Conservation (phyloP, 2,797 vertebrate genomes). For the Sebastes minor region DNA sequence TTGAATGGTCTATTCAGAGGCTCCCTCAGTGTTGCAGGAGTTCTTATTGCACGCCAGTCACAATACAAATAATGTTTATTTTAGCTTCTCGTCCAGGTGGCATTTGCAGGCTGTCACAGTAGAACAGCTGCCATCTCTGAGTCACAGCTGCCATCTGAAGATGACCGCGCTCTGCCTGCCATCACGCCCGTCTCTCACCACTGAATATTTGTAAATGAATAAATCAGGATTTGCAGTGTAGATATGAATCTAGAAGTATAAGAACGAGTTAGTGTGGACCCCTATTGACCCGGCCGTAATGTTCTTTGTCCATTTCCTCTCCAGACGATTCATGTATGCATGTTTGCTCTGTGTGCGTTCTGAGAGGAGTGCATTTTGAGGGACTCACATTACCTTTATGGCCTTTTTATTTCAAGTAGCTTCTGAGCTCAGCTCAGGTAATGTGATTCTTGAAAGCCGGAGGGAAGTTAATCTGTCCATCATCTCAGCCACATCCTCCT, state of each 20-base stretch:
- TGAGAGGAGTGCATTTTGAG: slow-evolving; percentile 59
- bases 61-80: slow-evolving; percentile 56
- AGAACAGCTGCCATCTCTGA: slow-evolving; percentile 57
- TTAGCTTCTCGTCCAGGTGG: slow-evolving; percentile 64
- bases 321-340: slow-evolving; percentile 28
- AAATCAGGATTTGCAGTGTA: slow-evolving; percentile 2
- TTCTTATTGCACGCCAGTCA: slow-evolving; percentile 25
- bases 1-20: slow-evolving; percentile 55
- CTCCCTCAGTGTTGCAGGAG: slow-evolving; percentile 1
- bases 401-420: slow-evolving; percentile 63
- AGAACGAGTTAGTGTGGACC: not conserved
- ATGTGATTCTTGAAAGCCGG: slow-evolving; percentile 64
- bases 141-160: slow-evolving; percentile 63
- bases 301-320: slow-evolving; percentile 49
- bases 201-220: slow-evolving; percentile 41
- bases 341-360: slow-evolving; percentile 52
- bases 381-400: slow-evolving; percentile 75
- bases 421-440: slow-evolving; percentile 55
- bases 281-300: slow-evolving; percentile 12
- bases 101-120: slow-evolving; percentile 51
- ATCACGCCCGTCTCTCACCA: slow-evolving; percentile 45
- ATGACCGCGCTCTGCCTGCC: slow-evolving; percentile 39
- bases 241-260: not conserved
- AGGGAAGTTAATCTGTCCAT: slow-evolving; percentile 50
- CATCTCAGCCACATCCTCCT: slow-evolving; percentile 48